A percentile compares a stretch with the other conserved stretches of the same genome.
Conservation (phyloP, 2,888 invertebrate genomes). For the Ischnura elegans region DNA sequence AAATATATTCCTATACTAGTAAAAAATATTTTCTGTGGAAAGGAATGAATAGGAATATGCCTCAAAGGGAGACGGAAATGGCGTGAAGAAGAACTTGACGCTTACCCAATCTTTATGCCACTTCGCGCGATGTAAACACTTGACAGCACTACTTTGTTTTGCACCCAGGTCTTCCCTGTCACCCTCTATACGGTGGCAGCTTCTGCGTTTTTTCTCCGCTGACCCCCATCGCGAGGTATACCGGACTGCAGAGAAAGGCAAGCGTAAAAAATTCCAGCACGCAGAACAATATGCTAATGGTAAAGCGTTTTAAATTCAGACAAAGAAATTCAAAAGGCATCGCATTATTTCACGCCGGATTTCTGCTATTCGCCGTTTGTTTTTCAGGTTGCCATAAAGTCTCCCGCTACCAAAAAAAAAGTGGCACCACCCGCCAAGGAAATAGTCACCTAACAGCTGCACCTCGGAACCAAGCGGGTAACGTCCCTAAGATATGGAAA, state of each 20-base stretch:
- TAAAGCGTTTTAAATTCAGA: not conserved
- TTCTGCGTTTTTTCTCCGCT: not conserved
- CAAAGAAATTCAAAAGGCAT: conserved; percentile 31
- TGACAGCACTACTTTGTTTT: not conserved
- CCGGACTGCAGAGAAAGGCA: not conserved
- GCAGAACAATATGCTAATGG: conserved; percentile 20
- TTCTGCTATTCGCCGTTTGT: not conserved
- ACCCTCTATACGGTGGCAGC: not conserved
- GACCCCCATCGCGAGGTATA: not conserved
- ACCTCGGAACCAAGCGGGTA: not conserved
- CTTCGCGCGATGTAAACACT: not conserved
- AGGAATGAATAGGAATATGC: too few species aligned
- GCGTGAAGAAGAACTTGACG: not conserved
- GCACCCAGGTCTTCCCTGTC: not conserved
- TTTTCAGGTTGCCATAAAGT: not conserved
- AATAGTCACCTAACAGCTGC: not conserved
- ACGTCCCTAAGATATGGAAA: not conserved
- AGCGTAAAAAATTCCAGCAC: not conserved
- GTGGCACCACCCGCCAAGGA: not conserved
- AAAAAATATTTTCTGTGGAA: too few species aligned
- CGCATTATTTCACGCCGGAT: conserved; percentile 4
- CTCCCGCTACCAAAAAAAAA: not conserved
- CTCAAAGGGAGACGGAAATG: not conserved
- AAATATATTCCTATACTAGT: too few species aligned
- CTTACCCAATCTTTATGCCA: not conserved